phyloP scores from a whole-genome alignment of 1,140 invertebrate genomes.

The Whitmania pigra region DNA sequence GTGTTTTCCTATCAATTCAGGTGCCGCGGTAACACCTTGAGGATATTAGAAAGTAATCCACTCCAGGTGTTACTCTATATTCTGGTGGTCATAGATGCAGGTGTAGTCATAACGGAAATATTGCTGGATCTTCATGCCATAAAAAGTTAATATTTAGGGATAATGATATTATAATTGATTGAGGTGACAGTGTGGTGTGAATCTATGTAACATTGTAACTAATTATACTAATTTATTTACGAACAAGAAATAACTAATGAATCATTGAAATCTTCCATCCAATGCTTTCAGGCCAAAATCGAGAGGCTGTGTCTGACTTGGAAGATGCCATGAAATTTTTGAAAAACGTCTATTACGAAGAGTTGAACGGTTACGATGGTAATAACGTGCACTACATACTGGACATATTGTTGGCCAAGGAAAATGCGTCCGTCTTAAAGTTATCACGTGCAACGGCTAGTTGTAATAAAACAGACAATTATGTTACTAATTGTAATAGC shows the following conservation, averaged over 20 bases:
- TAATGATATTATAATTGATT: neutral
- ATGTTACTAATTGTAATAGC: too few relatives aligned
- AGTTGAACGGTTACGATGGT: constrained; percentile 17
- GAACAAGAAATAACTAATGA: neutral
- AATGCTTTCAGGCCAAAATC: constrained; percentile 12
- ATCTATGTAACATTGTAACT: neutral
- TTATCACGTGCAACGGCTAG: too few relatives aligned
- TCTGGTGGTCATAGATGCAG: constrained; percentile 25
- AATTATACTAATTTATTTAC: neutral
- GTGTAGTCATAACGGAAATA: constrained; percentile 26
- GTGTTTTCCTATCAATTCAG: constrained; percentile 14
- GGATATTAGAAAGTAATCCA: constrained; percentile 24
- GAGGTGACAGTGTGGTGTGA: neutral
- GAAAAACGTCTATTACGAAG: constrained; percentile 7
- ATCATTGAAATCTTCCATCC: neutral
- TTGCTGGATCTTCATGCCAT: constrained; percentile 26
- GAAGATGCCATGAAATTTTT: constrained; percentile 19
- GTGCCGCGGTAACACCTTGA: constrained; percentile 19
- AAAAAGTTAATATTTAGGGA: constrained; percentile 19
- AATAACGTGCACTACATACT: constrained; percentile 18
- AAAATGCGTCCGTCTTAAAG: too few relatives aligned
- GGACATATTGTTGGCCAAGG: constrained; percentile 4
- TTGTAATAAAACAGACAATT: too few relatives aligned
- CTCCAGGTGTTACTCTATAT: constrained; percentile 24
- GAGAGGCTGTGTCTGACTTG: constrained; percentile 14